These are phyloP conservation scores for Heteromormyrus szaboi DNA, from an alignment of 2,797 vertebrate genomes.

Conservation along the genomic window DNA sequence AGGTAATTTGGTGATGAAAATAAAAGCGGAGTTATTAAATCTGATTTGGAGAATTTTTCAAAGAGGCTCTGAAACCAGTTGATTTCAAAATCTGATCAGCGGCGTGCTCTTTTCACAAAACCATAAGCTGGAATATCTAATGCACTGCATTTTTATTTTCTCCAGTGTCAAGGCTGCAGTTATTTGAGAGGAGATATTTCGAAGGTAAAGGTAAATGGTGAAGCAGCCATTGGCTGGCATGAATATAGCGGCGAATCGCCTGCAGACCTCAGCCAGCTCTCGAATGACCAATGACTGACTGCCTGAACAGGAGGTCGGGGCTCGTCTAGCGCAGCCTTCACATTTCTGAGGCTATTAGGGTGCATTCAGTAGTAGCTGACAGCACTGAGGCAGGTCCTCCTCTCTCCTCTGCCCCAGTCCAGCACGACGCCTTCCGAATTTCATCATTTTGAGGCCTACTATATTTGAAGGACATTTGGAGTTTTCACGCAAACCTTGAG, in stretches of 20 bases:
- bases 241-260: neutral
- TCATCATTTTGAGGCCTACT: constrained; percentile 21
- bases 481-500: constrained; percentile 1
- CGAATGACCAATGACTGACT: neutral
- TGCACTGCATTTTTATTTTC: neutral
- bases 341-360: neutral
- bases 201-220: neutral
- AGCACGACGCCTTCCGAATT: constrained; percentile 18
- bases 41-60: neutral
- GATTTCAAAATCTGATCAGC: neutral
- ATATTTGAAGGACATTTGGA: constrained; percentile 38
- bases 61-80: neutral
- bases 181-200: neutral
- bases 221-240: neutral
- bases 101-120: neutral
- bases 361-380: neutral
- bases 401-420: constrained; percentile 31
- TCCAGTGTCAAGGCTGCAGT: neutral
- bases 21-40: neutral
- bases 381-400: constrained; percentile 27
- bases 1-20: neutral
- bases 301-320: neutral
- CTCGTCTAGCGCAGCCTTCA: neutral
- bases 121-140: neutral
- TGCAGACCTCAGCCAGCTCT: neutral